Evolutionary conservation across 2,888 invertebrate species (phyloP).

Genomic region (Cephonodes hylas): DNA sequence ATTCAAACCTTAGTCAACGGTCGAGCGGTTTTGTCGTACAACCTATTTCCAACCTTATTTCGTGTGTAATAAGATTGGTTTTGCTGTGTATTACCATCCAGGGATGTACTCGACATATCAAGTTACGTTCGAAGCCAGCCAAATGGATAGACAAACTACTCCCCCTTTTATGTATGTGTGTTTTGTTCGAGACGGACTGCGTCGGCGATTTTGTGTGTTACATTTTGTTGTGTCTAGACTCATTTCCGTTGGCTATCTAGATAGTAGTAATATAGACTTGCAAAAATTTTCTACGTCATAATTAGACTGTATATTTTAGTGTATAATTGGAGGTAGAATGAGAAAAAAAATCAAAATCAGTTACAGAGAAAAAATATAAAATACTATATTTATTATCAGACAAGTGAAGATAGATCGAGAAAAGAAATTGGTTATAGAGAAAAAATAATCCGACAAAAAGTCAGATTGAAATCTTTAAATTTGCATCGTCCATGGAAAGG

Average conservation of each 20-base stretch:
- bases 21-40: slow-evolving; percentile 20
- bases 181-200: slow-evolving; percentile 17
- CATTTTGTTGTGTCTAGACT: not conserved
- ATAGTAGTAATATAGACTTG: not conserved
- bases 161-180: slow-evolving; percentile 12
- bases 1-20: slow-evolving; percentile 35
- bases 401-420: too few relatives aligned
- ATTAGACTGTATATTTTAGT: too few relatives aligned
- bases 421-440: too few relatives aligned
- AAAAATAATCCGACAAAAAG: too few relatives aligned
- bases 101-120: slow-evolving; percentile 48
- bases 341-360: too few relatives aligned
- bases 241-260: not conserved
- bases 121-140: slow-evolving; percentile 58
- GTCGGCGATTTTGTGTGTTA: not conserved
- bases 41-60: slow-evolving; percentile 15
- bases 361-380: too few relatives aligned
- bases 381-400: too few relatives aligned
- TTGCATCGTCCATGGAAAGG: too few relatives aligned
- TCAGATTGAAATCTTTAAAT: too few relatives aligned
- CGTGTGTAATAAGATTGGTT: not conserved
- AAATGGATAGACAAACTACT: slow-evolving; percentile 65
- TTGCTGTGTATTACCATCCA: slow-evolving; percentile 22
- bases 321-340: too few relatives aligned
- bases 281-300: too few relatives aligned